phyloP scores from a whole-genome alignment of 2,888 invertebrate genomes.

The Onthophagus sagittarius region DNA sequence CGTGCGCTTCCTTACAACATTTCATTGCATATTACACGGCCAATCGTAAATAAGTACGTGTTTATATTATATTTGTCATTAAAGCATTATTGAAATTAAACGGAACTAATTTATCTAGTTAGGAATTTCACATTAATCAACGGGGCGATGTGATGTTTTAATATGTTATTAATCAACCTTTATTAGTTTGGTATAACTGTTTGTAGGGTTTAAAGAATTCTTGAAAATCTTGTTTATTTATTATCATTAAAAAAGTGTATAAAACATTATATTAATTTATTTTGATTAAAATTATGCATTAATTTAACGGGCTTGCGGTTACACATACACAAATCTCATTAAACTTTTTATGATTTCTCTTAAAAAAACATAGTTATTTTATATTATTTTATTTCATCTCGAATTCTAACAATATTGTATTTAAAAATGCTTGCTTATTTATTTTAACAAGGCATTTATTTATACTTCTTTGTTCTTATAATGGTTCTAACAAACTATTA shows the following conservation, averaged over 20 bases:
- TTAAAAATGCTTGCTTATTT: neutral
- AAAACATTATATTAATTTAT: too few species aligned
- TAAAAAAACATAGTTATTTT: too few species aligned
- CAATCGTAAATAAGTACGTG: neutral
- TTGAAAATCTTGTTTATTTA: too few species aligned
- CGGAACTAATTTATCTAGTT: neutral
- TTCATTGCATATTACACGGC: neutral
- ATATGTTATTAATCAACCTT: neutral
- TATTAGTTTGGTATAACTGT: neutral
- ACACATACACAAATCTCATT: too few species aligned
- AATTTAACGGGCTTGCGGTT: too few species aligned
- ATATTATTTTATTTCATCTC: too few species aligned
- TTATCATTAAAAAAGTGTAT: too few species aligned
- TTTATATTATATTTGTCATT: neutral
- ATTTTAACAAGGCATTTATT: neutral
- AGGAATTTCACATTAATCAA: neutral
- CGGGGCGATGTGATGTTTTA: neutral
- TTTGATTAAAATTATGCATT: too few species aligned
- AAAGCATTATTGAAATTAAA: neutral
- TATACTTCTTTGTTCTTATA: neutral
- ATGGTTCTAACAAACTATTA: neutral
- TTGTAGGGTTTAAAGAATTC: neutral
- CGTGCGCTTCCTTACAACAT: neutral
- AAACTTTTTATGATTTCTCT: too few species aligned
- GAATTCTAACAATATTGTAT: too few species aligned